Percentiles rank a stretch among this genome's conserved stretches.
Evolutionary conservation across 2,113 vertebrate species (phyloP).

Genomic region (Petrocephalus zakoni): DNA sequence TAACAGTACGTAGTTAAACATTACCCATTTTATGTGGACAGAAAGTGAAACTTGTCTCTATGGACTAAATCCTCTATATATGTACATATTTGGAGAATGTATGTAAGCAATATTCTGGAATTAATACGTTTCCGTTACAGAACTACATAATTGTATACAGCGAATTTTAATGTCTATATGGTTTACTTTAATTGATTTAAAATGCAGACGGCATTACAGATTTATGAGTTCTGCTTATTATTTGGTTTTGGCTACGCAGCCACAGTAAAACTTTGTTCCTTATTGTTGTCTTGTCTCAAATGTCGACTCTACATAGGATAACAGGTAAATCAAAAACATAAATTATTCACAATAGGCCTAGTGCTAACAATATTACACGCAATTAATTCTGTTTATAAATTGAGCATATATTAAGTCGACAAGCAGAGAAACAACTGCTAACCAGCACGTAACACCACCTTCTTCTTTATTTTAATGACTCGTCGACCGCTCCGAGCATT

Average conservation of each 20-base stretch:
- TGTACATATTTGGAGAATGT: background rate
- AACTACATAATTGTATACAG: background rate
- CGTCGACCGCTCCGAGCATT: background rate
- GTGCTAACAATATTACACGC: background rate
- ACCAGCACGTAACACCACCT: background rate
- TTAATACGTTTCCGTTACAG: background rate
- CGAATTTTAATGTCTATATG: background rate
- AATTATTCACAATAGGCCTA: background rate
- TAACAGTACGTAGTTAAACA: background rate
- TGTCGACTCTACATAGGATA: background rate
- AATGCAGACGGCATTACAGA: background rate
- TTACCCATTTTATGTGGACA: background rate
- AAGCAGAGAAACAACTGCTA: background rate
- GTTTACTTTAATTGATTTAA: background rate
- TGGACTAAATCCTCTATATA: background rate
- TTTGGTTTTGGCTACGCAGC: background rate
- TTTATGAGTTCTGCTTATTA: background rate
- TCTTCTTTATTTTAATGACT: slow-evolving; percentile 9
- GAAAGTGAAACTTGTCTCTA: background rate
- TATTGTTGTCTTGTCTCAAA: background rate
- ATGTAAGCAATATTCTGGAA: background rate
- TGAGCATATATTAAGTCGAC: background rate
- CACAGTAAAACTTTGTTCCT: background rate
- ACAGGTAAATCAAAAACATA: background rate
- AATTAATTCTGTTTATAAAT: background rate